phyloP scores from a whole-genome alignment of 2,797 vertebrate species.

The Amblyraja radiata region DNA sequence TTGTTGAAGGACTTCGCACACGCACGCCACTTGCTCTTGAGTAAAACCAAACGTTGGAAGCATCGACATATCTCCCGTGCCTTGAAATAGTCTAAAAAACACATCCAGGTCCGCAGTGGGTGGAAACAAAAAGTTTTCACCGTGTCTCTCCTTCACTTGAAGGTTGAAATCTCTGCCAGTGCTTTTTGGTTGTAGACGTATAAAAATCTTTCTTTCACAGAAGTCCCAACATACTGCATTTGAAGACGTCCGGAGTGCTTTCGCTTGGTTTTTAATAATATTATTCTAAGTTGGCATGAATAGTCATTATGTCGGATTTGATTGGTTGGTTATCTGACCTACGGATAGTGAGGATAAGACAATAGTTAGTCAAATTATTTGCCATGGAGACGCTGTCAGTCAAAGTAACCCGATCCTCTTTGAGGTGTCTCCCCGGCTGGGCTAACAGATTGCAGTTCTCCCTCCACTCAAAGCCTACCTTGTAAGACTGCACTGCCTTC shows the following conservation, averaged over 20 bases:
- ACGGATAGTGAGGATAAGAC: slow-evolving; percentile 93
- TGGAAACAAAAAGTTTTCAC: slow-evolving; percentile 19
- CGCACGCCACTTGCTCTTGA: slow-evolving; percentile 95
- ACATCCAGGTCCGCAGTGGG: slow-evolving; percentile 49
- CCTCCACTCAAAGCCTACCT: slow-evolving; percentile 46
- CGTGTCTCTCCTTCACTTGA: slow-evolving; percentile 53
- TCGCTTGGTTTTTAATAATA: slow-evolving; percentile 86
- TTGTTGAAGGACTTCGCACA: slow-evolving; percentile 92
- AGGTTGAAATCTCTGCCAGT: slow-evolving; percentile 26
- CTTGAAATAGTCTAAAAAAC: slow-evolving; percentile 45
- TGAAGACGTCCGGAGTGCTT: slow-evolving; percentile 41
- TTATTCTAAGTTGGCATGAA: slow-evolving; percentile 98
- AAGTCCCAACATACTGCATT: slow-evolving; percentile 32
- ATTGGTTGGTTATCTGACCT: slow-evolving; percentile 98
- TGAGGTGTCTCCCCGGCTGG: slow-evolving; percentile 84
- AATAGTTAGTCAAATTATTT: slow-evolving; percentile 99
- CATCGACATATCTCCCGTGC: slow-evolving; percentile 80
- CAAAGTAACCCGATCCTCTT: slow-evolving; percentile 88
- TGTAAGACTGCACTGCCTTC: slow-evolving; percentile 3
- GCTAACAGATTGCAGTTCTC: slow-evolving; percentile 76
- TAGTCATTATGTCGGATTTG: slow-evolving; percentile 89
- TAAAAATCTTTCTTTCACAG: slow-evolving; percentile 35
- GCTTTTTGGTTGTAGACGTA: not conserved
- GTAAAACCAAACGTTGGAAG: slow-evolving; percentile 96
- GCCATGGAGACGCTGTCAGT: slow-evolving; percentile 98